Evolutionary conservation across 2,797 vertebrate species (phyloP).

Genomic region (Sarcoramphus papa): DNA sequence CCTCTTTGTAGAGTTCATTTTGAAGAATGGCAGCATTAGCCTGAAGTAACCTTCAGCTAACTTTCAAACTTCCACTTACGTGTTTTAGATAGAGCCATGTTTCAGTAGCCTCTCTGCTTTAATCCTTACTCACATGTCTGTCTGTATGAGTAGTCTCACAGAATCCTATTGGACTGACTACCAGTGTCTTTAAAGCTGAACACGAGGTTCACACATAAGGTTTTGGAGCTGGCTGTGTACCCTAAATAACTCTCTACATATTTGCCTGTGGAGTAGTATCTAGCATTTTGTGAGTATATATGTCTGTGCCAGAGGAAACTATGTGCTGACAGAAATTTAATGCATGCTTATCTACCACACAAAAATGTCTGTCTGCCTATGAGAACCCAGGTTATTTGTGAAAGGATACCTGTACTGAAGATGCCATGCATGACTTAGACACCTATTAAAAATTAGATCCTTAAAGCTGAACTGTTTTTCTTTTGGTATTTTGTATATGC

Average conservation of each 20-base stretch:
- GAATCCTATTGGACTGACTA: background rate
- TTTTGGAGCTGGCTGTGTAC: background rate
- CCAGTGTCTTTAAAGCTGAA: background rate
- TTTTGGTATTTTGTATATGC: background rate
- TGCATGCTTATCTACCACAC: background rate
- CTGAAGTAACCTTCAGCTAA: background rate
- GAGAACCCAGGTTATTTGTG: background rate
- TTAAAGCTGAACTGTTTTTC: background rate
- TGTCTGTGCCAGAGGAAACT: background rate
- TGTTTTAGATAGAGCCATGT: background rate
- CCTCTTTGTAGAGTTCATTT: background rate
- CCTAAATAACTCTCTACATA: background rate
- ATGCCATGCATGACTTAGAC: background rate
- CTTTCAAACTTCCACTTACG: background rate
- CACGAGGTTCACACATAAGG: background rate
- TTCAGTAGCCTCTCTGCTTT: background rate
- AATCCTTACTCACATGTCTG: background rate
- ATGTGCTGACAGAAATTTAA: background rate
- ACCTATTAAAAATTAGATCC: background rate
- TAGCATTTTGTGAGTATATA: background rate
- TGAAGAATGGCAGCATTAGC: background rate
- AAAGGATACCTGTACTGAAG: background rate
- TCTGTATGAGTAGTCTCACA: background rate
- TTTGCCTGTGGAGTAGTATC: background rate
- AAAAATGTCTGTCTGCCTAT: background rate